A percentile compares a stretch with the other conserved stretches of the same genome.
Evolutionary conservation across 2,888 invertebrate genomes (phyloP).

Genomic region (Acronicta leporina): DNA sequence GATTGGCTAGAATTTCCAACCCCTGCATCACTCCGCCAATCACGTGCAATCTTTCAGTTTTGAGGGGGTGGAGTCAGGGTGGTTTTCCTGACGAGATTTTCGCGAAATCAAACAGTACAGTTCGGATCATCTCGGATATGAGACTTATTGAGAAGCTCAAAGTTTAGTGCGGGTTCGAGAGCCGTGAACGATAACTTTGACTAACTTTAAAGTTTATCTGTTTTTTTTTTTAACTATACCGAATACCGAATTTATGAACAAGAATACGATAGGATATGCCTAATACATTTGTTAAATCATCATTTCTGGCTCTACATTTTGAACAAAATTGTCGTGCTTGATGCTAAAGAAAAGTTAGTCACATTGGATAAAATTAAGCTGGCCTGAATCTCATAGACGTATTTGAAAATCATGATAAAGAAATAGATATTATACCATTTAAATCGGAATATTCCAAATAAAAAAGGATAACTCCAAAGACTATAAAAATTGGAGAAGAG

Average conservation of each 20-base stretch:
- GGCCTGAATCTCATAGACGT: not conserved
- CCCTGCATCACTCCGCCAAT: slow-evolving; percentile 80
- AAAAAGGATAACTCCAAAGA: not conserved
- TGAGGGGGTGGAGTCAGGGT: slow-evolving; percentile 82
- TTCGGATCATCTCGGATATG: slow-evolving; percentile 65
- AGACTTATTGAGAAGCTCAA: slow-evolving; percentile 56
- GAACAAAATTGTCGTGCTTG: no score
- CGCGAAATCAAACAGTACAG: slow-evolving; percentile 79
- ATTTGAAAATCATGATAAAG: not conserved
- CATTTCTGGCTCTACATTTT: not conserved
- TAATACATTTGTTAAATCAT: not conserved
- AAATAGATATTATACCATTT: not conserved
- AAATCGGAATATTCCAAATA: no score
- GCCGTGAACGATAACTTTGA: slow-evolving; percentile 60
- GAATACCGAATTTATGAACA: not conserved
- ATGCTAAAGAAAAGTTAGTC: no score
- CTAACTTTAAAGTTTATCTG: slow-evolving; percentile 51
- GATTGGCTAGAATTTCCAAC: slow-evolving; percentile 82
- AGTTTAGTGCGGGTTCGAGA: slow-evolving; percentile 52
- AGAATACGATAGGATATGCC: not conserved
- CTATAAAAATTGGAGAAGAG: not conserved
- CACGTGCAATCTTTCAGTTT: slow-evolving; percentile 63
- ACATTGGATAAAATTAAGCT: not conserved
- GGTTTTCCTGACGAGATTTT: slow-evolving; percentile 81
- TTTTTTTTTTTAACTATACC: no score